phyloP scores from a whole-genome alignment of 2,797 vertebrate species.

The Lindbergichthys nudifrons region DNA sequence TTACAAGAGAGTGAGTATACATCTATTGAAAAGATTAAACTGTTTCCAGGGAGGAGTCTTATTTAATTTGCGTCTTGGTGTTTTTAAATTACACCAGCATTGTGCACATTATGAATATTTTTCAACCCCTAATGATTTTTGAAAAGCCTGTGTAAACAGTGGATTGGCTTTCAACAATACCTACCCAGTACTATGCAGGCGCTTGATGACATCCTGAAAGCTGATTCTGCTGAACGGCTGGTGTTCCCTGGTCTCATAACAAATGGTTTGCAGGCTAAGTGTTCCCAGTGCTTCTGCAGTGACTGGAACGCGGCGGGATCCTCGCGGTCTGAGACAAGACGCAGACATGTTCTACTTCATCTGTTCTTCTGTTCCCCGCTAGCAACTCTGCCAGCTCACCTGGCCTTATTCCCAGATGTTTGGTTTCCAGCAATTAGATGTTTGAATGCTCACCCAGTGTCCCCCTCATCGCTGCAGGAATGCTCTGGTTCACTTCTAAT shows the following conservation, averaged over 20 bases:
- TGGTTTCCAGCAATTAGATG: conserved; percentile 77
- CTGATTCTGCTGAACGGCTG: conserved; percentile 62
- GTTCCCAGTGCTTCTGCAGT: conserved; percentile 63
- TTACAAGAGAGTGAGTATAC: not conserved
- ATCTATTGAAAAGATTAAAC: not conserved
- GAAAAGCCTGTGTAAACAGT: conserved; percentile 73
- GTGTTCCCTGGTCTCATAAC: conserved; percentile 62
- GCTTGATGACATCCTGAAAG: conserved; percentile 73
- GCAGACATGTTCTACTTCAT: conserved; percentile 77
- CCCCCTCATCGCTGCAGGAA: conserved; percentile 61
- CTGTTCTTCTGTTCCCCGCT: conserved; percentile 69
- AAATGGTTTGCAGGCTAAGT: conserved; percentile 66
- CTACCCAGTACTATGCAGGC: conserved; percentile 75
- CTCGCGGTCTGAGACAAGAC: conserved; percentile 69
- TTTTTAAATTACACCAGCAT: conserved; percentile 52
- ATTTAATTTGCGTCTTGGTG: conserved; percentile 52
- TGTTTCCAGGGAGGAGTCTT: conserved; percentile 46
- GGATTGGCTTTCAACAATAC: conserved; percentile 76
- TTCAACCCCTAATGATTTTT: conserved; percentile 66
- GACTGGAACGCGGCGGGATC: conserved; percentile 66
- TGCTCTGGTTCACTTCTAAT: conserved; percentile 65
- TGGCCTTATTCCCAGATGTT: conserved; percentile 78
- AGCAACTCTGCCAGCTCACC: conserved; percentile 74
- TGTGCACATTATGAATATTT: conserved; percentile 56
- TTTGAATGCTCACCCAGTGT: conserved; percentile 73